phyloP scores from a whole-genome alignment of 1,140 invertebrate species.

The Chelonus insularis region DNA sequence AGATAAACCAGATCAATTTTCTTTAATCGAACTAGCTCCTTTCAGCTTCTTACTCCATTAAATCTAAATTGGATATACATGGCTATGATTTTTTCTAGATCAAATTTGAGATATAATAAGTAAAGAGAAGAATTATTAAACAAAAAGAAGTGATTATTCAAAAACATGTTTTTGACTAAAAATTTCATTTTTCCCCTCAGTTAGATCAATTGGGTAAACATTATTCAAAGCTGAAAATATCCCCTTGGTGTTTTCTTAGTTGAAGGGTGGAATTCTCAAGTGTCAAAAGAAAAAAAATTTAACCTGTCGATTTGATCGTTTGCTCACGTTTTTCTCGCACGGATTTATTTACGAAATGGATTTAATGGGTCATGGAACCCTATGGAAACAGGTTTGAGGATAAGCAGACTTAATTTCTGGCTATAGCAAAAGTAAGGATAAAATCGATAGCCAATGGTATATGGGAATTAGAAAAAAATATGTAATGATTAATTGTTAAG shows the following conservation, averaged over 20 bases:
- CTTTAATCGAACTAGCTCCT: neutral
- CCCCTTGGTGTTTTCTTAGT: neutral
- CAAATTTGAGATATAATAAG: too few relatives aligned
- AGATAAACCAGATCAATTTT: constrained; percentile 8
- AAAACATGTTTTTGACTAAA: neutral
- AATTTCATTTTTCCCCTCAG: neutral
- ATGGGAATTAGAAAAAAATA: neutral
- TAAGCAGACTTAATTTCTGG: neutral
- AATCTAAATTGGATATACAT: neutral
- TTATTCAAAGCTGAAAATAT: constrained; percentile 1
- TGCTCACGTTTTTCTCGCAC: neutral
- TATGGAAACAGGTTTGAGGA: constrained; percentile 4
- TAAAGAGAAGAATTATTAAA: too few relatives aligned
- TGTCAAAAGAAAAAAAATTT: neutral
- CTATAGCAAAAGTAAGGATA: neutral
- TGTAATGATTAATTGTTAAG: constrained; percentile 13
- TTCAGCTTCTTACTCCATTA: constrained; percentile 2
- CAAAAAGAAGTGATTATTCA: neutral
- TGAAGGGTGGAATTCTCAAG: neutral
- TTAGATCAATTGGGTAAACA: constrained; percentile 12
- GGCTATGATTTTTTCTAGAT: too few relatives aligned
- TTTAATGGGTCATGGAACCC: constrained; percentile 7
- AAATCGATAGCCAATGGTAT: neutral
- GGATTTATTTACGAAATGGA: constrained; percentile 13
- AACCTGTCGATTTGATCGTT: constrained; percentile 8